Percentiles rank a stretch among this genome's conserved stretches.
phyloP scores from a whole-genome alignment of 2,888 invertebrate genomes.

The Nomada ferruginata region DNA sequence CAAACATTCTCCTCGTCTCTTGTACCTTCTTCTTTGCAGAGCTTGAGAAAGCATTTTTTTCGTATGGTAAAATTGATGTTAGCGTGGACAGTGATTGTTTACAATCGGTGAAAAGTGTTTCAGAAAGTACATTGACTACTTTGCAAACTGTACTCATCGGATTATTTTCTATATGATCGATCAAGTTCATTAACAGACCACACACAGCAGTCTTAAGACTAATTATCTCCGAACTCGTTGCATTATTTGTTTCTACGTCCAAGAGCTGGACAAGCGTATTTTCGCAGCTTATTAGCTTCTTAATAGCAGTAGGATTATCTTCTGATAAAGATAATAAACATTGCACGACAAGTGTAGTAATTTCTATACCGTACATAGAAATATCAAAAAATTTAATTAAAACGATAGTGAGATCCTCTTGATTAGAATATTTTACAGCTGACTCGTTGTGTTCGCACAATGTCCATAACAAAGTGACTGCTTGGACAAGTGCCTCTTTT shows the following conservation, averaged over 20 bases:
- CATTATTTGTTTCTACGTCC: conserved; percentile 82
- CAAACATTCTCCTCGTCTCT: conserved; percentile 86
- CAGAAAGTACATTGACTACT: conserved; percentile 85
- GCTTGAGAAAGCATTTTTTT: conserved; percentile 83
- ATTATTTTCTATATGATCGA: conserved; percentile 59
- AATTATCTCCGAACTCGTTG: conserved; percentile 83
- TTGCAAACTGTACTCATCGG: conserved; percentile 80
- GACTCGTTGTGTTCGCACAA: conserved; percentile 88
- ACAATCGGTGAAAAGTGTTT: conserved; percentile 86
- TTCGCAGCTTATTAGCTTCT: conserved; percentile 85
- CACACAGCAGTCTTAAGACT: conserved; percentile 86
- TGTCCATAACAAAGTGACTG: conserved; percentile 89
- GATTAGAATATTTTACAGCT: conserved; percentile 88
- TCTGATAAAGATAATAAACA: conserved; percentile 90
- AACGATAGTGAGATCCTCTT: conserved; percentile 85
- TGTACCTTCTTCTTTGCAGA: conserved; percentile 85
- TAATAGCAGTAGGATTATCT: conserved; percentile 87
- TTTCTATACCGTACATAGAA: conserved; percentile 86
- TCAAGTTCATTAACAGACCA: conserved; percentile 86
- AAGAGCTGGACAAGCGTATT: conserved; percentile 75
- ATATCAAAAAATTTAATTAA: conserved; percentile 87
- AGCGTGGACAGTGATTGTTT: conserved; percentile 85
- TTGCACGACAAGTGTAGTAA: conserved; percentile 86
- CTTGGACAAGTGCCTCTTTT: conserved; percentile 88
- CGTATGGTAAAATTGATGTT: conserved; percentile 85